Conservation (phyloP, 2,888 invertebrate species). For the Geotrupes spiniger region DNA sequence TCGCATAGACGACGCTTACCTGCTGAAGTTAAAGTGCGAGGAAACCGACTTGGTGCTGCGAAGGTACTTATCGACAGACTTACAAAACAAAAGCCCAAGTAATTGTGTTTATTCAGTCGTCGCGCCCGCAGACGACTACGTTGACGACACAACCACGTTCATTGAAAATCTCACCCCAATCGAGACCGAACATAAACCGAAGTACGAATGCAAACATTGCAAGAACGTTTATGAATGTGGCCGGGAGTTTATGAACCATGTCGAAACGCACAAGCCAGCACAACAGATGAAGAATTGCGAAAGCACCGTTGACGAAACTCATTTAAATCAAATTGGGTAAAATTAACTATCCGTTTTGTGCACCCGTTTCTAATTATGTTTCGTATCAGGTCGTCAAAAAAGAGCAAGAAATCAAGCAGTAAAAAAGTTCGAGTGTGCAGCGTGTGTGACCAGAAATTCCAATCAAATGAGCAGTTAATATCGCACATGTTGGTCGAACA, state of each 20-base stretch:
- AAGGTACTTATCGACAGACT: conserved; percentile 21
- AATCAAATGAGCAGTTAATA: conserved; percentile 24
- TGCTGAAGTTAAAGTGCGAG: conserved; percentile 31
- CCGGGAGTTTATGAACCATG: conserved; percentile 23
- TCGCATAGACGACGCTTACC: conserved; percentile 31
- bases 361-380: no score
- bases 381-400: no score
- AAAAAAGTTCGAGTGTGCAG: conserved; percentile 25
- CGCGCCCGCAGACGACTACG: neutral
- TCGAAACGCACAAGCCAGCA: conserved; percentile 15
- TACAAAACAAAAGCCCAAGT: neutral
- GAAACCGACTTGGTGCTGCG: conserved; percentile 29
- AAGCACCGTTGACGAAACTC: no score
- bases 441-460: conserved; percentile 26
- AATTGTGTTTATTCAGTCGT: no score
- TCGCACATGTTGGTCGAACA: conserved; percentile 29
- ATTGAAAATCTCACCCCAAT: neutral
- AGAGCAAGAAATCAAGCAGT: neutral
- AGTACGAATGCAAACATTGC: neutral
- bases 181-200: neutral
- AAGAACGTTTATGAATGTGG: conserved; percentile 21
- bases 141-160: conserved; percentile 1
- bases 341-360: no score
- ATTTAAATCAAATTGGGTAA: no score
- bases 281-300: no score